Conservation (phyloP, 2,113 vertebrate genomes). For the Phyllopteryx taeniolatus region DNA sequence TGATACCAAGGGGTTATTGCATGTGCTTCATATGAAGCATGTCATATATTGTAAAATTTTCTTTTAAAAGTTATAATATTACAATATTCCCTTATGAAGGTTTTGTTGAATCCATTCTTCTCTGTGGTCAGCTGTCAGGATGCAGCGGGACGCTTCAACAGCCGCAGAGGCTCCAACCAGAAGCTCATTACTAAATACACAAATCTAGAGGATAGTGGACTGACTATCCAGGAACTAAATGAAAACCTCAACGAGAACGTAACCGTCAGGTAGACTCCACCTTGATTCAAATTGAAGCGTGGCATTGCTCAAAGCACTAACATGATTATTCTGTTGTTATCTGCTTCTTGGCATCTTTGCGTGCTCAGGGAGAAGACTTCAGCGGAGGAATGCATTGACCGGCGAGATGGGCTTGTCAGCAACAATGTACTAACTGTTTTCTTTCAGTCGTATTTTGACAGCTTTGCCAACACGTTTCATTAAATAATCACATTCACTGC, state of each 20-base stretch:
- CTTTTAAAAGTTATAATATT: too few species aligned
- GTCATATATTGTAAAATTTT: too few species aligned
- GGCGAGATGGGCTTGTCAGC: neutral
- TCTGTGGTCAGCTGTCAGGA: constrained; percentile 18
- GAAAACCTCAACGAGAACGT: neutral
- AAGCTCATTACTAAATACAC: constrained; percentile 16
- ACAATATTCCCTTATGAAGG: too few species aligned
- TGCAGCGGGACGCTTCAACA: neutral
- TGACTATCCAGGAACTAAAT: constrained; percentile 18
- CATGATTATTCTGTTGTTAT: neutral
- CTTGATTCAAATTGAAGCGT: neutral
- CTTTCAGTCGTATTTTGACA: neutral
- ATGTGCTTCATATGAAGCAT: too few species aligned
- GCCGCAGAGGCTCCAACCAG: constrained; percentile 23
- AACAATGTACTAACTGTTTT: constrained; percentile 21
- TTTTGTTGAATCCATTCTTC: neutral
- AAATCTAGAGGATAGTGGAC: constrained; percentile 58
- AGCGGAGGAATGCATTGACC: constrained; percentile 39
- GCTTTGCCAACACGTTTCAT: neutral
- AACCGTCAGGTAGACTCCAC: constrained; percentile 41
- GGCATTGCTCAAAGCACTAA: neutral
- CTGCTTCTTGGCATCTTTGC: neutral
- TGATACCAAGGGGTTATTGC: too few species aligned
- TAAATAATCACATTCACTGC: neutral
- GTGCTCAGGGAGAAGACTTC: constrained; percentile 47